phyloP scores from a whole-genome alignment of 2,113 vertebrate species.

The Calonectris borealis region DNA sequence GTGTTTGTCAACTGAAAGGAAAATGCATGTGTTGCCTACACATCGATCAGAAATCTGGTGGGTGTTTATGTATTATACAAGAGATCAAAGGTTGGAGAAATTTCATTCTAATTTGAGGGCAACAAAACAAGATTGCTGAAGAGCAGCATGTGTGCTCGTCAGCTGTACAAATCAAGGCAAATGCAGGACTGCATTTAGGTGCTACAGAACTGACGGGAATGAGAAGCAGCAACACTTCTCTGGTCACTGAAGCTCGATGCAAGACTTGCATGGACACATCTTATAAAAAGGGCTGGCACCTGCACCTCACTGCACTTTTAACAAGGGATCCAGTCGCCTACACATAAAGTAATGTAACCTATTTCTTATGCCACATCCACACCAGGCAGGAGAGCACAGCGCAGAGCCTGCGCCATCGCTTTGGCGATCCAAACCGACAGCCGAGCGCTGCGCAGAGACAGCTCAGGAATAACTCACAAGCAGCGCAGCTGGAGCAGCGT shows the following conservation, averaged over 20 bases:
- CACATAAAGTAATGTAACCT: fast-evolving
- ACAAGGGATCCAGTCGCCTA: not conserved
- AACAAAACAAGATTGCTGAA: not conserved
- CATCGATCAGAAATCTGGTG: not conserved
- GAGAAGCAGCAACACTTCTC: not conserved
- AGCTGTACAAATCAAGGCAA: not conserved
- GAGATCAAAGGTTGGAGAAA: not conserved
- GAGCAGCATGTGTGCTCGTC: not conserved
- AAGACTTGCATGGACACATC: not conserved
- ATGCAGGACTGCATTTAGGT: not conserved
- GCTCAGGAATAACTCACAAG: not conserved
- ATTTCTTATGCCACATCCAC: not conserved
- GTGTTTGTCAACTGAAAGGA: not conserved
- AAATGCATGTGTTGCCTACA: not conserved
- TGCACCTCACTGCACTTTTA: not conserved
- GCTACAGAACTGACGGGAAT: not conserved
- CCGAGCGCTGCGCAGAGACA: fast-evolving
- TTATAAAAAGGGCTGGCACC: not conserved
- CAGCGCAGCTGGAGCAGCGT: not conserved
- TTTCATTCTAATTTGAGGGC: not conserved
- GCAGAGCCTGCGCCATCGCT: not conserved
- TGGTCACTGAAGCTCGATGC: not conserved
- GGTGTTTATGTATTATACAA: not conserved
- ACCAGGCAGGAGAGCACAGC: not conserved
- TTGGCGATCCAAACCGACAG: not conserved